A percentile compares a stretch with the other conserved stretches of the same genome.
These are phyloP conservation scores for Carapus acus DNA, from an alignment of 2,797 vertebrate species.

Conservation along the genomic window DNA sequence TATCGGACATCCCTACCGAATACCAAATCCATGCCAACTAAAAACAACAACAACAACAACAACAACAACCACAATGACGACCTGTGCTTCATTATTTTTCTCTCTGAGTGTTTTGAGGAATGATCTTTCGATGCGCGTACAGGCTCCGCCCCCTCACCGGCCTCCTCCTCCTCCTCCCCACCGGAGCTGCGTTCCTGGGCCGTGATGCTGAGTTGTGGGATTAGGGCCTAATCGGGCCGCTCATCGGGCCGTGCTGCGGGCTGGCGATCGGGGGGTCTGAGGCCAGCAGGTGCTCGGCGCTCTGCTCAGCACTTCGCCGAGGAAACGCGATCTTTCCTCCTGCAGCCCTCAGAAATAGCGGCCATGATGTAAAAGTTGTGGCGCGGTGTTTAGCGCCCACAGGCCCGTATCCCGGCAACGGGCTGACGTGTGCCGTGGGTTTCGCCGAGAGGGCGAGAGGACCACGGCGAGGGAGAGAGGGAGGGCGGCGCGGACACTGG, in stretches of 20 bases:
- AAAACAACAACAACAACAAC: too few species aligned
- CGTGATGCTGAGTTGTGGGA: too few species aligned
- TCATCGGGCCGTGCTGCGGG: slow-evolving; percentile 35
- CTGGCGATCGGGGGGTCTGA: slow-evolving; percentile 73
- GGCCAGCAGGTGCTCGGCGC: slow-evolving; percentile 80
- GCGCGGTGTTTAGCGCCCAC: slow-evolving; percentile 80
- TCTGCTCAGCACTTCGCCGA: slow-evolving; percentile 79
- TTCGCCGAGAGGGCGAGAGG: slow-evolving; percentile 79
- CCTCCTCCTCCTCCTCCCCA: too few species aligned
- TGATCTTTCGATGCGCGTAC: too few species aligned
- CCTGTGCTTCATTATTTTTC: too few species aligned
- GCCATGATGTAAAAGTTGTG: slow-evolving; percentile 92
- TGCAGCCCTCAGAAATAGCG: slow-evolving; percentile 94
- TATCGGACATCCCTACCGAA: too few species aligned
- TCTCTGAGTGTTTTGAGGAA: too few species aligned
- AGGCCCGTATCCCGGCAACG: slow-evolving; percentile 75
- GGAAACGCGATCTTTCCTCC: slow-evolving; percentile 87
- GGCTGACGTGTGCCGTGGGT: slow-evolving; percentile 78
- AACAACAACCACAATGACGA: too few species aligned
- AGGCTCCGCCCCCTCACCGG: too few species aligned
- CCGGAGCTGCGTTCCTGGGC: too few species aligned
- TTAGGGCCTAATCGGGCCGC: slow-evolving; percentile 19
- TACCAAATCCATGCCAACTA: too few species aligned
- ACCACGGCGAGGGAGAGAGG: too few species aligned
- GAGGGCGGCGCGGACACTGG: slow-evolving; percentile 72